Percentiles rank a stretch among this genome's conserved stretches.
Evolutionary conservation across 2,113 vertebrate genomes (phyloP).

Genomic region (Hyperoodon ampullatus): DNA sequence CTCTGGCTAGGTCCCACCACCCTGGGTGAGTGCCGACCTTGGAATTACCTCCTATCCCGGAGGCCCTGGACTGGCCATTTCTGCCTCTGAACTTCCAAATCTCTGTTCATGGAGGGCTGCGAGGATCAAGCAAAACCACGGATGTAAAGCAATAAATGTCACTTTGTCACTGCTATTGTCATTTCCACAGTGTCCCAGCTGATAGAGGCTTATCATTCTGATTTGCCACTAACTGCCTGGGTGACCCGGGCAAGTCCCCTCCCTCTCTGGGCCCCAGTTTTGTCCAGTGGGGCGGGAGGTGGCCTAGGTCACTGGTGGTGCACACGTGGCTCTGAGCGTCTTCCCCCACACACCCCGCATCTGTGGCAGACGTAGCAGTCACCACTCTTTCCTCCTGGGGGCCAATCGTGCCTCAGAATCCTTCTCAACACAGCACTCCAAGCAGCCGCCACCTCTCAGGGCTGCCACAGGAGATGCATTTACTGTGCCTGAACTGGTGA

Average conservation of each 20-base stretch:
- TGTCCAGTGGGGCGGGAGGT: not conserved
- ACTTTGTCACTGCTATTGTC: fast-evolving
- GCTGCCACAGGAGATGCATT: fast-evolving
- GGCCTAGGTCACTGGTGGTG: not conserved
- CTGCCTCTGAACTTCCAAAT: not conserved
- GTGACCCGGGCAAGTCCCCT: not conserved
- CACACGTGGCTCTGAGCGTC: fast-evolving
- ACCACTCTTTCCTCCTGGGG: fast-evolving
- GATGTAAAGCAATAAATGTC: fast-evolving
- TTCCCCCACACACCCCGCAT: fast-evolving
- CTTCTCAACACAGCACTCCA: not conserved
- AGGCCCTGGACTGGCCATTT: not conserved
- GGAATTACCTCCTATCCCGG: not conserved
- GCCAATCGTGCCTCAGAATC: not conserved
- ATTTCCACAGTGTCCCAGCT: not conserved
- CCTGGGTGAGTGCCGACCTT: not conserved
- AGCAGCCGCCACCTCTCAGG: not conserved
- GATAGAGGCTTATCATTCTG: not conserved
- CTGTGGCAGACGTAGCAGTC: fast-evolving
- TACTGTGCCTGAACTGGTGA: not conserved
- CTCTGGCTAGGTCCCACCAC: fast-evolving
- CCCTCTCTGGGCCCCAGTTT: not conserved
- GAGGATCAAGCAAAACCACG: not conserved
- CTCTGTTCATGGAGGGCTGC: too few relatives aligned
- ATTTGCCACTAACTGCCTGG: not conserved